Evolutionary conservation across 2,797 vertebrate genomes (phyloP), one percentile per base, ranked within the genome.

Genomic region (Sebastes diploproa): DNA sequence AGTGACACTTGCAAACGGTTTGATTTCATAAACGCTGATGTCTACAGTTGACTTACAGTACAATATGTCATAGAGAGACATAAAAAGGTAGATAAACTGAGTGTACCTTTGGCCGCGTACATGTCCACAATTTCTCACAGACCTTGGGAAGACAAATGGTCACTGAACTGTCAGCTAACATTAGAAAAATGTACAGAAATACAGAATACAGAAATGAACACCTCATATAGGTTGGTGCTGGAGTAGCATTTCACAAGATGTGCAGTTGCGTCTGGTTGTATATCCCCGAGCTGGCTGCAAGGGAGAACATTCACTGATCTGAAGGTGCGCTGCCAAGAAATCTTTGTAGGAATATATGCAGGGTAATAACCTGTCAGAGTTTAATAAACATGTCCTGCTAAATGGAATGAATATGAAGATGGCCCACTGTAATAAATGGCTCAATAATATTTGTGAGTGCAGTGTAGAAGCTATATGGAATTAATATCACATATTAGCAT

Each of bases 291-390:
- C 27, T 60, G 65, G 67, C 25, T 23, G 46, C 46, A 20, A 7
- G 63, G 20, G 23, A 71, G 50, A 52, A 59, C 34, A 14, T 54
- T 61, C 29, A 42, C 42, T n/a, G 18, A 29, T 62, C 3, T 29
- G 12, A 20, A 62, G 8, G 12, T 63, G 18, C 68, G 42, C 18
- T 42, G 73, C 42, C 12, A 70, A 62, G 16, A 75, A 55, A 50
- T 7, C 32, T 75, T 67, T 72, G 56, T 6, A 60, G 38, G 13
- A 76, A 75, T 59, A 75, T 59, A 75, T 46, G 27, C 34, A 63
- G 59, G 27, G 42, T 61, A 71, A 80, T 74, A 74, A 80, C 61
- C 50, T 62, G 12, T 71, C 64, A 63, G 22, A 75, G 72, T 78
- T 27, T 23, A 77, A 71, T 67, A 77, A 58, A 76, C 27, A 66